Evolutionary conservation across 2,797 vertebrate species (phyloP).

Genomic region (Nothura maculosa): DNA sequence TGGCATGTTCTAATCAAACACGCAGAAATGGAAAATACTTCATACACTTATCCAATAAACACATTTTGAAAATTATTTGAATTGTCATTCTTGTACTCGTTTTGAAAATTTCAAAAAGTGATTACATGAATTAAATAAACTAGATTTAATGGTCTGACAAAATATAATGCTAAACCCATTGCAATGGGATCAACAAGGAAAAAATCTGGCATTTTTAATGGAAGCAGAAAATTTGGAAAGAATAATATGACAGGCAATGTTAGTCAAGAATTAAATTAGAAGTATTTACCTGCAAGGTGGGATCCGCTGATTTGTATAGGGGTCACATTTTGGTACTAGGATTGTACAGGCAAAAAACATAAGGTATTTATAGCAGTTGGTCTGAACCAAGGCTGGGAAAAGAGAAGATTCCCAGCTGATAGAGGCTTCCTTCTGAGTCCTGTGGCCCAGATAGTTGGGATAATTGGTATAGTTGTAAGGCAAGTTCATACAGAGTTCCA

Average conservation of each 20-base stretch:
- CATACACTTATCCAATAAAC: background rate
- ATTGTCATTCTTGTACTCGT: background rate
- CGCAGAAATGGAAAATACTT: background rate
- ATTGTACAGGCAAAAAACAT: constrained; percentile 98
- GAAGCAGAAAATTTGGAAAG: background rate
- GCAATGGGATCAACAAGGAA: background rate
- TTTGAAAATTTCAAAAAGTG: background rate
- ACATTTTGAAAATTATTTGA: background rate
- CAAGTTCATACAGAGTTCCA: constrained; percentile 96
- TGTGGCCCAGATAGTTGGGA: constrained; percentile 95
- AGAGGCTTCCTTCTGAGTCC: constrained; percentile 92
- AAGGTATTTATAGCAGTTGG: constrained; percentile 96
- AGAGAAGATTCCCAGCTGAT: constrained; percentile 95
- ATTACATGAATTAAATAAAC: background rate
- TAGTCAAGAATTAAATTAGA: background rate
- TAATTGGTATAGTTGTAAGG: constrained; percentile 92
- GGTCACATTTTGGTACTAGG: constrained; percentile 95
- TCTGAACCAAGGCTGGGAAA: constrained; percentile 95
- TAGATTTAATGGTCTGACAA: background rate
- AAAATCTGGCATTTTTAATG: background rate
- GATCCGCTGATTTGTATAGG: constrained; percentile 85
- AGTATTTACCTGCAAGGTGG: constrained; percentile 92
- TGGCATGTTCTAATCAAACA: background rate
- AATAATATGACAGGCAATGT: background rate
- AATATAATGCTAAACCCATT: background rate